Base-by-base conservation (phyloP, 2,113 vertebrate species). In the Mola mola region DNA sequence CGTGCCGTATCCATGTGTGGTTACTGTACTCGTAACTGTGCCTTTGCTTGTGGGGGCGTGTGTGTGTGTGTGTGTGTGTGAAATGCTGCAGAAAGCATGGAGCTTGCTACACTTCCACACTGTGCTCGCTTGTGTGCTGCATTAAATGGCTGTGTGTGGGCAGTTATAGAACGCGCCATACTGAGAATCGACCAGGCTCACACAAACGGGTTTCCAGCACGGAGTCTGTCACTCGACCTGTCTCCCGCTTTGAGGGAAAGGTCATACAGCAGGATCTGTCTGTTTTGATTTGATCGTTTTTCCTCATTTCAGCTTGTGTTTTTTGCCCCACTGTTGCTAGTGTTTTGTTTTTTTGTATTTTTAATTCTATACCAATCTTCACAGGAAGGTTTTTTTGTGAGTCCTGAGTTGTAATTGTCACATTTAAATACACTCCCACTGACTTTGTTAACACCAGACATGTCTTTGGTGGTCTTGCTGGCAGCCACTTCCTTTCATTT, bases 111-210 rank as follows among this genome's bases (percentile, higher is more conserved):
- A 62, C 38, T 49, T 55, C 42, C 73, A 25, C 22, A 26, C 11
- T 24, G 7, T 15, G 43, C 44, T 67, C 57, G 75, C 12, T 15
- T 67, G 49, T 50, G 53, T 20, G 13, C 29, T 48, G 43, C 22
- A 41, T 66, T 57, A 47, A 44, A 67, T 25, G 11, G 33, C 42
- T 13, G 0, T 47, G 67, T 82, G 80, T 84, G 79, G 82, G 81
- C 66, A 66, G 81, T 44, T 42, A 29, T 77, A 52, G 60, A 66
- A 48, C 0, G 62, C 70, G 61, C 64, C 80, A 73, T 85, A 82
- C 75, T 85, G 78, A 82, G 49, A 66, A 63, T 17, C 62, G 78
- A 47, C 26, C 60, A 34, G 31, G 53, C 71, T 66, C 37, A 22
- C 48, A 72, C 50, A 44, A 75, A 73, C 48, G 40, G 64, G 56